phyloP scores from a whole-genome alignment of 2,113 vertebrate genomes.

The Camelus dromedarius region DNA sequence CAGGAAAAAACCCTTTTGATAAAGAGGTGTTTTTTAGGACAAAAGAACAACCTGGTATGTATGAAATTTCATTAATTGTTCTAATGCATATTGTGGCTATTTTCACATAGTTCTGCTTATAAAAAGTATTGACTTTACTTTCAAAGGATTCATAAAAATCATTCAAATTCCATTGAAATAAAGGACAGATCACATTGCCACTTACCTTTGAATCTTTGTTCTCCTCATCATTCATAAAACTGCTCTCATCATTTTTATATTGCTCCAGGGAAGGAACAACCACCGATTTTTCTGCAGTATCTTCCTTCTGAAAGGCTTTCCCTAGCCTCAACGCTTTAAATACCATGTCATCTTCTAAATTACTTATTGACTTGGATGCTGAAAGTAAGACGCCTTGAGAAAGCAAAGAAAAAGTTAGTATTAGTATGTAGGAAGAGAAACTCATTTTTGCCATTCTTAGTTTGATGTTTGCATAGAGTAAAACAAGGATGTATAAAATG shows the following conservation, averaged over 20 bases:
- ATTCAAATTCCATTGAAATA: background rate
- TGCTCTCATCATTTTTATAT: conserved; percentile 85
- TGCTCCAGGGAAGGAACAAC: conserved; percentile 82
- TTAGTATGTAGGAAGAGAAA: conserved; percentile 85
- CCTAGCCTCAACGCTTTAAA: conserved; percentile 85
- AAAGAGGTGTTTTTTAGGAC: background rate
- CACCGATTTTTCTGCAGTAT: conserved; percentile 75
- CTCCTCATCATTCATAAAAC: conserved; percentile 85
- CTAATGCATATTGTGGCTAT: background rate
- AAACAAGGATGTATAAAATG: conserved; percentile 55
- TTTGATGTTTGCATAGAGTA: conserved; percentile 69
- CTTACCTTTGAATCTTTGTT: conserved; percentile 86
- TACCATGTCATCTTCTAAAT: conserved; percentile 86
- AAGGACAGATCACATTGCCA: conserved; percentile 69
- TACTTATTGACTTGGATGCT: conserved; percentile 87
- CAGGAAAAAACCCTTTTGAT: background rate
- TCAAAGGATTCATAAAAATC: background rate
- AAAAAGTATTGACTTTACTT: conserved; percentile 41
- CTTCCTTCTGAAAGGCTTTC: conserved; percentile 84
- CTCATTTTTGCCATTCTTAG: conserved; percentile 83
- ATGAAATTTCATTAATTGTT: background rate
- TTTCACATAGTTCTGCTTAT: conserved; percentile 54
- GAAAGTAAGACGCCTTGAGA: conserved; percentile 88
- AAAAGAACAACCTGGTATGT: background rate
- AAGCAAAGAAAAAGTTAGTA: conserved; percentile 91